Percentiles rank a stretch among this genome's conserved stretches.
These are phyloP conservation scores for Otus sunia DNA, from an alignment of 2,113 vertebrate genomes.

Conservation along the genomic window DNA sequence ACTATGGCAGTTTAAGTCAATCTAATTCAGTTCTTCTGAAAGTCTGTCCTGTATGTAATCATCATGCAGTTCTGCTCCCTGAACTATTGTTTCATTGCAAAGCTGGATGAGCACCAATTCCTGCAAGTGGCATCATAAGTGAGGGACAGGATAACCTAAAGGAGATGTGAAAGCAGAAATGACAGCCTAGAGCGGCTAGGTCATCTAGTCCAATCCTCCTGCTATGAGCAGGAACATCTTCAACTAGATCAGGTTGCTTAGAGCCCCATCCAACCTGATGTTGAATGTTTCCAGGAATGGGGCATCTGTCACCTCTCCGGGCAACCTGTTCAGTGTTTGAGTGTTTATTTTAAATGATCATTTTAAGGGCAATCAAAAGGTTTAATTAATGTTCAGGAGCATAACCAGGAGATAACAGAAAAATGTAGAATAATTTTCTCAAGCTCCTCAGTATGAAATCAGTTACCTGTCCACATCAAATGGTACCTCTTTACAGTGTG, in stretches of 20 bases:
- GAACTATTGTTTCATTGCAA: not conserved
- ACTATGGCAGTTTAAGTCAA: not conserved
- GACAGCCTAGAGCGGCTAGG: not conserved
- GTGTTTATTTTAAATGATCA: not conserved
- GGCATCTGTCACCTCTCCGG: fast-evolving
- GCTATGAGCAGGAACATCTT: not conserved
- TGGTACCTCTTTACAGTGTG: not conserved
- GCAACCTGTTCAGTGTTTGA: not conserved
- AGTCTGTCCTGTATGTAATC: not conserved
- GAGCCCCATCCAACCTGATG: fast-evolving
- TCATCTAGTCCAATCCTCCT: not conserved
- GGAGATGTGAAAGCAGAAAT: not conserved
- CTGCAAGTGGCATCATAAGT: not conserved
- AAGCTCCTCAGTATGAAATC: not conserved
- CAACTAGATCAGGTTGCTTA: not conserved
- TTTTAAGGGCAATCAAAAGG: not conserved
- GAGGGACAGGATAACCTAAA: not conserved
- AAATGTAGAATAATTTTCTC: not conserved
- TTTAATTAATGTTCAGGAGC: not conserved
- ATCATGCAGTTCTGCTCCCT: not conserved
- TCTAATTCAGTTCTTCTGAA: not conserved
- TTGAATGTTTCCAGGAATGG: not conserved
- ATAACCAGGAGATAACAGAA: not conserved
- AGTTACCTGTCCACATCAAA: not conserved
- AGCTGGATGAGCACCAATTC: not conserved